These are phyloP conservation scores for Acanthopagrus latus DNA, from an alignment of 2,797 vertebrate species.

Conservation along the genomic window DNA sequence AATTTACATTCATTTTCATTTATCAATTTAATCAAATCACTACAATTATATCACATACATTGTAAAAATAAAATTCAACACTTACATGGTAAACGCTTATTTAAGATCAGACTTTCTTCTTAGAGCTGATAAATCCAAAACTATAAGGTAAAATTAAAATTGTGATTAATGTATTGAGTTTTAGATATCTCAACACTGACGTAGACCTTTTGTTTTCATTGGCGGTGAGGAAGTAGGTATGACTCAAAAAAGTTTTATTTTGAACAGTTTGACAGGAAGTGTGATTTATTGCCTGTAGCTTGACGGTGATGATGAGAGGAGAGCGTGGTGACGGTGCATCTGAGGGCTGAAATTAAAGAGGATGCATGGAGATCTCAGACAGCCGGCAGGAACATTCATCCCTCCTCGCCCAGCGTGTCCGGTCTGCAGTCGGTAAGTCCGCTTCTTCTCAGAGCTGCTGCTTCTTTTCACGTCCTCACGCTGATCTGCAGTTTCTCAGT, in stretches of 20 bases:
- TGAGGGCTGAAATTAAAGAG: slow-evolving; percentile 18
- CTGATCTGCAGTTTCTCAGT: slow-evolving; percentile 30
- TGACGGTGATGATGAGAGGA: slow-evolving; percentile 10
- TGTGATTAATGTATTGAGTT: no score
- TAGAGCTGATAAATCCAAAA: no score
- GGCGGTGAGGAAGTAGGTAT: no score
- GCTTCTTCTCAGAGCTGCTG: not conserved
- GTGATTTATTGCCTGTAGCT: not conserved
- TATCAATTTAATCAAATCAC: no score
- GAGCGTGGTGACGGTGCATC: slow-evolving; percentile 56
- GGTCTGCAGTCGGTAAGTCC: slow-evolving; percentile 51
- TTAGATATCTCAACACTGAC: no score
- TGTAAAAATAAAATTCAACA: no score
- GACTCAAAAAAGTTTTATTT: slow-evolving; percentile 47
- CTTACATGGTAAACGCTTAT: no score
- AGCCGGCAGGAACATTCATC: slow-evolving; percentile 12
- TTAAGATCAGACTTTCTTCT: no score
- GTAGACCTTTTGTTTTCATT: not conserved
- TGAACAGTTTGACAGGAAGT: slow-evolving; percentile 52
- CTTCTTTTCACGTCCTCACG: not conserved
- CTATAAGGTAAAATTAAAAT: no score
- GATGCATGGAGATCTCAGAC: slow-evolving; percentile 40
- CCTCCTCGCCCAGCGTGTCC: not conserved
- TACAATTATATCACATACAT: no score
- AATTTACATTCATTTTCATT: no score